phyloP scores from a whole-genome alignment of 2,113 vertebrate genomes.

The Channa maculata region DNA sequence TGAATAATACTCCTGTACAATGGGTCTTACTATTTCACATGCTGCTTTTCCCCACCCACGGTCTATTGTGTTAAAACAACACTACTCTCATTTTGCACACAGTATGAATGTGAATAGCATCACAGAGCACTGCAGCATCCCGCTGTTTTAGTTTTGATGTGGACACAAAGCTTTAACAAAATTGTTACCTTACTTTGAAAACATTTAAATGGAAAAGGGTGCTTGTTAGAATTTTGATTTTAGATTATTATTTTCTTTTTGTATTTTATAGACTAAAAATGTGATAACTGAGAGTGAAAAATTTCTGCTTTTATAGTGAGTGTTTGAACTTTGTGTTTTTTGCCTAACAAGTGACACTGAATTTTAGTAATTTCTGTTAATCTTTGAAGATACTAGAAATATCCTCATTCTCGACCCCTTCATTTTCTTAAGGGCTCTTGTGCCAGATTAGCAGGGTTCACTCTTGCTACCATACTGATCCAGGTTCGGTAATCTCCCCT shows the following conservation, averaged over 20 bases:
- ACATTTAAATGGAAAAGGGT: slow-evolving; percentile 8
- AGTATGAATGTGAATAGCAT: slow-evolving; percentile 75
- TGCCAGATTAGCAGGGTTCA: slow-evolving; percentile 77
- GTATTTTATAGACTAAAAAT: background rate
- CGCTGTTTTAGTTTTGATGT: slow-evolving; percentile 67
- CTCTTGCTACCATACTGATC: slow-evolving; percentile 68
- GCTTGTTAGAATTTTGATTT: background rate
- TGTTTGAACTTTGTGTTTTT: background rate
- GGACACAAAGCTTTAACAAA: slow-evolving; percentile 61
- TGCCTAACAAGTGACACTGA: background rate
- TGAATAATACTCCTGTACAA: slow-evolving; percentile 77
- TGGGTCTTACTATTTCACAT: slow-evolving; percentile 77
- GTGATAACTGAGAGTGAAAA: background rate
- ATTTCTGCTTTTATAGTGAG: background rate
- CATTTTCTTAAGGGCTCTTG: slow-evolving; percentile 73
- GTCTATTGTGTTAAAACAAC: slow-evolving; percentile 77
- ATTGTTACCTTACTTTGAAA: slow-evolving; percentile 55
- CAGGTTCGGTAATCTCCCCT: slow-evolving; percentile 78
- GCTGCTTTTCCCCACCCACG: slow-evolving; percentile 60
- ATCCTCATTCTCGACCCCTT: slow-evolving; percentile 49
- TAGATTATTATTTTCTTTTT: background rate
- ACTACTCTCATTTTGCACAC: slow-evolving; percentile 74
- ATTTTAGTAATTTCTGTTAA: slow-evolving; percentile 50
- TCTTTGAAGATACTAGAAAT: slow-evolving; percentile 38
- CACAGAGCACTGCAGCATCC: slow-evolving; percentile 61